Base-by-base conservation (phyloP, 2,113 vertebrate species). In the Oryzias javanicus region DNA sequence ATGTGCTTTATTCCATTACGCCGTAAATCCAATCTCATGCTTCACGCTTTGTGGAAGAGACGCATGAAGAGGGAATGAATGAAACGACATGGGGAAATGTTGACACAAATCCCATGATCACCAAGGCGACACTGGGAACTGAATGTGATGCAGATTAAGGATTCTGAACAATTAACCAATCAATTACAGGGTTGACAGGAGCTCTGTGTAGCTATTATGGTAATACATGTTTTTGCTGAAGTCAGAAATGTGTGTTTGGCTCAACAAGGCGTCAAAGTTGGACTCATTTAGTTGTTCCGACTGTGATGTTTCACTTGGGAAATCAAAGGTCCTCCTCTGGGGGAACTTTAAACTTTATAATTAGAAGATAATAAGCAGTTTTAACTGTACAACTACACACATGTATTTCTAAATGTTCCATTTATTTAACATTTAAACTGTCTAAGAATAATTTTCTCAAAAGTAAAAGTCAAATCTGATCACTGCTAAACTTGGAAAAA, bases 21-120 rank as follows among this genome's bases (percentile, higher is more conserved):
- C 72, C 74, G 74, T 86, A 88, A 88, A 90, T 90, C 85, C 86
- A 88, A 88, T 88, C 77, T 88, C 89, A 90, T 86, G 87, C 88
- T 90, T 90, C 87, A 87, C 48, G 81, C 72, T 82, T 73, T 64
- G 78, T 48, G 57, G 79, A 78, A 44, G 70, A 83, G 72, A 48
- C 56, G 74, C 69, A 60, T 74, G 67, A 67, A 58, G 70, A 71
- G 47, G 17, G 65, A 70, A 59, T 64, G 74, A 80, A 73, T 60
- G 75, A 64, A 75, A 73, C 48, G 70, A 70, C 70, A 53, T 49
- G 70, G 72, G 75, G 67, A 78, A 77, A 69, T 78, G 80, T 86
- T 86, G 83, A 89, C 82, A 85, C 77, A 80, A 88, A 81, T 85
- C 85, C 81, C 57, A 70, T 76, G 72, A 64, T 85, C 88, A 80